Evolutionary conservation across 1,140 invertebrate genomes (phyloP).

Genomic region (Drosophila bocqueti): DNA sequence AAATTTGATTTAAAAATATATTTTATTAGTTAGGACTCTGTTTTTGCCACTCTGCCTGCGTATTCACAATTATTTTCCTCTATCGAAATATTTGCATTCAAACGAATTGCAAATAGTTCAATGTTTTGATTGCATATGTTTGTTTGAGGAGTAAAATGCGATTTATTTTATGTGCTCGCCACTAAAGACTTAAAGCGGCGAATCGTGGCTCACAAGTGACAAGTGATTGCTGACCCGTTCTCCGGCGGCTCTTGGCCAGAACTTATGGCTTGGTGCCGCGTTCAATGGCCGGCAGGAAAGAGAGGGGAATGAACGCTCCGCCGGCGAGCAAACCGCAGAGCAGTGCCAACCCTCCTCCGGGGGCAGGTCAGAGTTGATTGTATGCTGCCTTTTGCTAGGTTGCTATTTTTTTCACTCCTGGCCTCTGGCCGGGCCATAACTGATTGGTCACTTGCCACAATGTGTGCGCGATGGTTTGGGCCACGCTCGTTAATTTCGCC

Average conservation of each 20-base stretch:
- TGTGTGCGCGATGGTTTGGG: conserved; percentile 21
- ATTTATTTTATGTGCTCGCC: background rate
- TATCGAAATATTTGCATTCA: conserved; percentile 31
- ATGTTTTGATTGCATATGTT: conserved; percentile 30
- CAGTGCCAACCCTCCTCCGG: conserved; percentile 45
- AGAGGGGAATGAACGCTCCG: conserved; percentile 59
- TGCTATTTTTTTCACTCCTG: conserved; percentile 10
- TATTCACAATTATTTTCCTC: conserved; percentile 19
- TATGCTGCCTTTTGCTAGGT: conserved; percentile 44
- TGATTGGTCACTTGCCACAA: conserved; percentile 64
- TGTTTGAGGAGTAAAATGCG: background rate
- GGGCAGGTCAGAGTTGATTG: conserved; percentile 75
- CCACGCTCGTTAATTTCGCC: conserved; percentile 64
- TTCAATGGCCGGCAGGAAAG: conserved; percentile 55
- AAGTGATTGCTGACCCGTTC: conserved; percentile 30
- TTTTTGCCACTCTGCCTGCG: background rate
- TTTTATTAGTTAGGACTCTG: background rate
- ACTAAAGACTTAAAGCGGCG: conserved; percentile 34
- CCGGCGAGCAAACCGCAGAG: conserved; percentile 32
- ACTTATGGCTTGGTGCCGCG: conserved; percentile 61
- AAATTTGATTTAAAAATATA: conserved; percentile 1
- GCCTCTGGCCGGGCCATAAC: conserved; percentile 58
- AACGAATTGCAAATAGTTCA: conserved; percentile 29
- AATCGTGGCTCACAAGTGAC: conserved; percentile 15
- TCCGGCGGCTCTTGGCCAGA: conserved; percentile 20